Conservation (phyloP, 2,888 invertebrate genomes). For the Volucella inanis region DNA sequence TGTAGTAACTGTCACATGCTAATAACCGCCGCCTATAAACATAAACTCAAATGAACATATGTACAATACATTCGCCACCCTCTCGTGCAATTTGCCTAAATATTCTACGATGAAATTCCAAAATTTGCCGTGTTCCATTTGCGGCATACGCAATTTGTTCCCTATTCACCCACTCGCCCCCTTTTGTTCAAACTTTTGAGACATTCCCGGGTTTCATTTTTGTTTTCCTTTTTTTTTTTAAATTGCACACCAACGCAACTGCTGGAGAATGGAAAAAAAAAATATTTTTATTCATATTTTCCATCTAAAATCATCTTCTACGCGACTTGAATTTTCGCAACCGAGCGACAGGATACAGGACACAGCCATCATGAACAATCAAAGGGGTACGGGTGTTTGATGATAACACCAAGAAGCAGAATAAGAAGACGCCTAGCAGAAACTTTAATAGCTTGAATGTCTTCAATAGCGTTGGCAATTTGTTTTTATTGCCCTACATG, state of each 20-base stretch:
- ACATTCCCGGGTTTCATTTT: conserved; percentile 1
- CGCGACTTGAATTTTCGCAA: conserved; percentile 69
- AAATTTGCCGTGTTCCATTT: background rate
- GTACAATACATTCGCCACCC: background rate
- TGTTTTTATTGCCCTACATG: conserved; percentile 72
- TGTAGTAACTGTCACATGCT: conserved; percentile 34
- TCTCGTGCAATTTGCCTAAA: conserved; percentile 28
- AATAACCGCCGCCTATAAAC: conserved; percentile 5
- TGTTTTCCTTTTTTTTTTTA: conserved; percentile 9
- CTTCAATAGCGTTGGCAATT: conserved; percentile 71
- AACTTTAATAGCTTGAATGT: conserved; percentile 59
- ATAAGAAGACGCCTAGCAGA: conserved; percentile 12
- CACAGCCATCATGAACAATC: conserved; percentile 13
- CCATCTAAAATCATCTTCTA: conserved; percentile 57
- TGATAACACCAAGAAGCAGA: background rate
- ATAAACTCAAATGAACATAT: background rate
- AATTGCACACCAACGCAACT: conserved; percentile 13
- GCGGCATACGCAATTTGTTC: conserved; percentile 46
- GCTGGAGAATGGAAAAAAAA: conserved; percentile 24
- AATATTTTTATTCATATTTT: conserved; percentile 64
- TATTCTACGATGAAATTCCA: conserved; percentile 16
- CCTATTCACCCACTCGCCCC: conserved; percentile 10
- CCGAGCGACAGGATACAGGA: background rate
- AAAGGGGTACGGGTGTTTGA: conserved; percentile 16
- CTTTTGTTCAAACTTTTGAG: background rate